phyloP scores from a whole-genome alignment of 2,113 vertebrate species.

The Hemibates koningsi region DNA sequence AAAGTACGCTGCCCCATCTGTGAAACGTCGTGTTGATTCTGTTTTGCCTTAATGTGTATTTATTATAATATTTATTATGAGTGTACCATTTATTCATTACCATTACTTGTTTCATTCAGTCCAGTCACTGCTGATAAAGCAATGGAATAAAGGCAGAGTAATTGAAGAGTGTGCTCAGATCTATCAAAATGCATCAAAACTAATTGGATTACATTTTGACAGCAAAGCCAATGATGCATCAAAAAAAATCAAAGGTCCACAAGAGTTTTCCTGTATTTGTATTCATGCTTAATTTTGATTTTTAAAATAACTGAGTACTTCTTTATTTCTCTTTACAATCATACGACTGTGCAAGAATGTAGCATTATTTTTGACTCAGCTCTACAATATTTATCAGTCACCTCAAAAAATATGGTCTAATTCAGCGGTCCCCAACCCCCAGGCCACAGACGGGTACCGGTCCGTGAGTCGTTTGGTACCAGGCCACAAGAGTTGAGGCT shows the following conservation, averaged over 20 bases:
- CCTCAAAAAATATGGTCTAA: neutral
- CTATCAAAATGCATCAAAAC: neutral
- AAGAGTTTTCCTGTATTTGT: neutral
- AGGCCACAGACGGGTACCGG: neutral
- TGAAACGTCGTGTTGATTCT: neutral
- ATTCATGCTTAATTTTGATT: neutral
- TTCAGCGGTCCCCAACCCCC: neutral
- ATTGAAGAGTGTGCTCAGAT: neutral
- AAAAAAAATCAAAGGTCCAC: neutral
- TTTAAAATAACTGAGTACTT: neutral
- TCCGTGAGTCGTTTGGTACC: fast-evolving
- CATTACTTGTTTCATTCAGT: neutral
- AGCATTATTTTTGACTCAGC: neutral
- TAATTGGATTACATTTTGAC: neutral
- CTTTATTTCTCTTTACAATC: neutral
- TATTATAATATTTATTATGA: neutral
- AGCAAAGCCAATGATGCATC: fast-evolving
- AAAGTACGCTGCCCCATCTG: neutral
- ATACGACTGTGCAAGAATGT: neutral
- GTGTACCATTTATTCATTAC: neutral
- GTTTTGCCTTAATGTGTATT: neutral
- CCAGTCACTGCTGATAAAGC: neutral
- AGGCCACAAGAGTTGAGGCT: fast-evolving
- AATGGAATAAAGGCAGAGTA: neutral
- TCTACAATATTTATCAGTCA: neutral